These are phyloP conservation scores for Sinotaia quadrata DNA, from an alignment of 2,888 invertebrate species.

Conservation along the genomic window DNA sequence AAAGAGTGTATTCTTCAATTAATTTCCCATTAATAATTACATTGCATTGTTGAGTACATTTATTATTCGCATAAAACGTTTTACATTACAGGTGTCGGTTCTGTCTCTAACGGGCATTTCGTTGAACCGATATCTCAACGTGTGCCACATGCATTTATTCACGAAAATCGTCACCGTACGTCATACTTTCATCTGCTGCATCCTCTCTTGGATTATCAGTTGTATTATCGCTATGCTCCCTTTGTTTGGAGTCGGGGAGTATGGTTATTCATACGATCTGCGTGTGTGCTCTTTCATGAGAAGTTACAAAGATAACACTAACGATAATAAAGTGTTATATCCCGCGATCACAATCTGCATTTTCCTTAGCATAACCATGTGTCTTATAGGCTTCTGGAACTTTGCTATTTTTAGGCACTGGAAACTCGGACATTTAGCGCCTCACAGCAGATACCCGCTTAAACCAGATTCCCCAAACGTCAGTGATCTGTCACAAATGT, in stretches of 20 bases:
- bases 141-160: slow-evolving; percentile 20
- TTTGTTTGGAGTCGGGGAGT: too few relatives aligned
- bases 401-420: slow-evolving; percentile 12
- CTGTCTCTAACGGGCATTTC: slow-evolving; percentile 10
- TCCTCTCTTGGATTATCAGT: slow-evolving; percentile 13
- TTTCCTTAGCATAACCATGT: not conserved
- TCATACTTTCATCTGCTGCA: slow-evolving; percentile 3
- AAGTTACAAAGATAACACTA: too few relatives aligned
- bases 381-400: slow-evolving; percentile 2
- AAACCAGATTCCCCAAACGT: not conserved
- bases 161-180: slow-evolving; percentile 9
- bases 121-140: slow-evolving; percentile 23
- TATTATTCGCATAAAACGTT: too few relatives aligned
- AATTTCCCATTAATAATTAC: too few relatives aligned
- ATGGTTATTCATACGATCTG: too few relatives aligned
- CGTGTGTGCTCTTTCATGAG: too few relatives aligned
- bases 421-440: not conserved
- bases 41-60: too few relatives aligned
- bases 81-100: slow-evolving; percentile 10
- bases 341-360: not conserved
- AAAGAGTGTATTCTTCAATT: too few relatives aligned
- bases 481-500: too few relatives aligned
- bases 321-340: too few relatives aligned
- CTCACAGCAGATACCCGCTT: not conserved
- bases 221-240: slow-evolving; percentile 8